Percentiles rank a stretch among this genome's conserved stretches.
phyloP scores from a whole-genome alignment of 1,140 invertebrate genomes.

The Tetragnatha versicolor region DNA sequence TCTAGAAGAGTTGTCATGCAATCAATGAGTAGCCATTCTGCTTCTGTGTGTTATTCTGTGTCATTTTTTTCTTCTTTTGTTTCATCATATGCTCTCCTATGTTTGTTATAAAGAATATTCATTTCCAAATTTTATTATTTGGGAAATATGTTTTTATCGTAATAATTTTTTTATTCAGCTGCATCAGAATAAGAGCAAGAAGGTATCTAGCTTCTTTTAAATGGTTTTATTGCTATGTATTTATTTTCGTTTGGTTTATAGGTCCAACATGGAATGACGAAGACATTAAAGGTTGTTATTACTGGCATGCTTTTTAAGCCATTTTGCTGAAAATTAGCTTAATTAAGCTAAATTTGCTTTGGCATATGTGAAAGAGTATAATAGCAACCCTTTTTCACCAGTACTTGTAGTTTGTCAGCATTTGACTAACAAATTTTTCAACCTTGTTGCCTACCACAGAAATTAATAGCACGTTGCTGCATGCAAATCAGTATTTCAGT shows the following conservation, averaged over 20 bases:
- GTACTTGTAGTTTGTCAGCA: too few species aligned
- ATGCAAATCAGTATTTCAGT: too few species aligned
- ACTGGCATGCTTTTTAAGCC: slow-evolving; percentile 6
- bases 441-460: too few species aligned
- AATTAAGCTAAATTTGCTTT: not conserved
- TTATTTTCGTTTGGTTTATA: slow-evolving; percentile 56
- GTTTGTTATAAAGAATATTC: not conserved
- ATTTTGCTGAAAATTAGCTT: not conserved
- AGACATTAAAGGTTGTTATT: slow-evolving; percentile 60
- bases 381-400: too few species aligned
- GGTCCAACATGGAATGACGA: slow-evolving; percentile 60
- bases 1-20: too few species aligned
- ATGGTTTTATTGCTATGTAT: slow-evolving; percentile 15
- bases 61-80: too few species aligned
- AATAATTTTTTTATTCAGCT: too few species aligned
- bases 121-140: not conserved
- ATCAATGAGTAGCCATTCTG: too few species aligned
- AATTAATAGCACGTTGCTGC: too few species aligned
- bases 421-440: slow-evolving; percentile 10
- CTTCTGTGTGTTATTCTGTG: too few species aligned
- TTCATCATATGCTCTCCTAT: not conserved
- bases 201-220: slow-evolving; percentile 12
- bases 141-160: too few species aligned
- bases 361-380: not conserved
- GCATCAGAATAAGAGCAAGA: too few species aligned